phyloP scores from a whole-genome alignment of 2,113 vertebrate genomes.

The Rhynchopsitta pachyrhyncha region DNA sequence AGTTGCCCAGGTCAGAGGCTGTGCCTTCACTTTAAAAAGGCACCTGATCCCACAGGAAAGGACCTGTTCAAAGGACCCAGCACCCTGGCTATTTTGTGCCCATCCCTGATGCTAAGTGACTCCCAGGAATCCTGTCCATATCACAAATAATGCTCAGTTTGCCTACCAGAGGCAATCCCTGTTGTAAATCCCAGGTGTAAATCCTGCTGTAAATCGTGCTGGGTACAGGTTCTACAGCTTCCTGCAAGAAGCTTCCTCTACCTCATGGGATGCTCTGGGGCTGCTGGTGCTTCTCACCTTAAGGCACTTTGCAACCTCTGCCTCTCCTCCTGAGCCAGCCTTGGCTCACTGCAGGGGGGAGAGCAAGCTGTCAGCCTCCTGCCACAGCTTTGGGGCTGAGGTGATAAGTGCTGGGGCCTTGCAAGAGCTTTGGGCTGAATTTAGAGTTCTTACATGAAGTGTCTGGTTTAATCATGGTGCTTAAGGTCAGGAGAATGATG shows the following conservation, averaged over 20 bases:
- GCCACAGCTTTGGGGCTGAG: not conserved
- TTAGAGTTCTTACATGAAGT: not conserved
- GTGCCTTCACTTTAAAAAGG: not conserved
- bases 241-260: not conserved
- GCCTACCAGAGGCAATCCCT: not conserved
- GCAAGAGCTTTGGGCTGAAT: not conserved
- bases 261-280: not conserved
- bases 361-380: not conserved
- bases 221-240: not conserved
- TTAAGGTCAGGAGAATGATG: not conserved
- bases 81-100: not conserved
- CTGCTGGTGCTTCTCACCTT: not conserved
- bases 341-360: not conserved
- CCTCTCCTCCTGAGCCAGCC: not conserved
- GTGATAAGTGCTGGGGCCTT: not conserved
- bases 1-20: not conserved
- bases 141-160: not conserved
- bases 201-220: not conserved
- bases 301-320: not conserved
- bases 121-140: not conserved
- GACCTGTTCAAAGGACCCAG: not conserved
- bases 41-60: not conserved
- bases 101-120: not conserved
- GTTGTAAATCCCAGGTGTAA: not conserved
- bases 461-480: not conserved